Evolutionary conservation across 2,113 vertebrate species (phyloP).

Genomic region (Rostratula benghalensis): DNA sequence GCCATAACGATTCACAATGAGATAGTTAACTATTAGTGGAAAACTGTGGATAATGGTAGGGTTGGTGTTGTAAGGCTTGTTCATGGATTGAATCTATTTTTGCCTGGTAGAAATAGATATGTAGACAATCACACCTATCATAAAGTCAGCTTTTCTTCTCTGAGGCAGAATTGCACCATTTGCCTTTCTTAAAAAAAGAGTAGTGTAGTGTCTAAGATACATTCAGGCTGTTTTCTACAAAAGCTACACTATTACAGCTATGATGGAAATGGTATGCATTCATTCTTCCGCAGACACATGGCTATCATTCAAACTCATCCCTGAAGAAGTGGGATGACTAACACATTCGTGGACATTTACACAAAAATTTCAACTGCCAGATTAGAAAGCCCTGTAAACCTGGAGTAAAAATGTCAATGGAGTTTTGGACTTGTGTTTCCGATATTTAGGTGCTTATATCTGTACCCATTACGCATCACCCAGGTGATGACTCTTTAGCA

Average conservation of each 20-base stretch:
- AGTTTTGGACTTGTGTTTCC: background rate
- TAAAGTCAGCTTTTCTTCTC: background rate
- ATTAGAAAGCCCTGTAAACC: background rate
- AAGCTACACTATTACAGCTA: background rate
- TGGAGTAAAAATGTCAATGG: background rate
- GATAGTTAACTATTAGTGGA: background rate
- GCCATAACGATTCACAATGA: background rate
- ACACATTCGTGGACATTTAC: background rate
- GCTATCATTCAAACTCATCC: background rate
- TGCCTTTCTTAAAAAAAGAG: background rate
- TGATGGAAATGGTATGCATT: background rate
- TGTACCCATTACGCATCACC: background rate
- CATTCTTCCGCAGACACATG: background rate
- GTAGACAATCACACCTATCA: background rate
- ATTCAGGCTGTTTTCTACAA: background rate
- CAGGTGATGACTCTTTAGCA: accelerated
- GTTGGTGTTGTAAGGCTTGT: background rate
- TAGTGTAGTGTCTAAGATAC: background rate
- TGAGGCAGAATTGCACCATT: background rate
- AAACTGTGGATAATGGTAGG: background rate
- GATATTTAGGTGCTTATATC: background rate
- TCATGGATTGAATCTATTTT: background rate
- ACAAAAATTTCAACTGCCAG: background rate
- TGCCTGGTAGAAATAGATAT: background rate
- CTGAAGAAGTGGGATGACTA: background rate